Evolutionary conservation across 1,140 invertebrate species (phyloP).

Genomic region (Drosophila orosa): DNA sequence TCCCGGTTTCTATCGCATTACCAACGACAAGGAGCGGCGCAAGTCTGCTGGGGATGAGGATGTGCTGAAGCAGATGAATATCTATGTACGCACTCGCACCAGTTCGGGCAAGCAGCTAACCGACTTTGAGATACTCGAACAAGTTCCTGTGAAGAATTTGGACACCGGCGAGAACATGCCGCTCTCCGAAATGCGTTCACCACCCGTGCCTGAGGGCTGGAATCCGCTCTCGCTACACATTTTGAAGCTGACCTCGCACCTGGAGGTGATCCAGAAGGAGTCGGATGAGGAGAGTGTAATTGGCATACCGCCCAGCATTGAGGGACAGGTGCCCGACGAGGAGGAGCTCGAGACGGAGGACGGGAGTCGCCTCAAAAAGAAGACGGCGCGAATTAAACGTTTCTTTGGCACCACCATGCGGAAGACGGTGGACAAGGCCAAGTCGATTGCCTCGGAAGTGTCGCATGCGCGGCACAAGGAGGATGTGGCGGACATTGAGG

Average conservation of each 20-base stretch:
- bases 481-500: slow-evolving; percentile 92
- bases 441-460: slow-evolving; percentile 94
- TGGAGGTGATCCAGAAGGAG: slow-evolving; percentile 85
- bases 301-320: slow-evolving; percentile 88
- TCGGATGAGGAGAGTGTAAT: slow-evolving; percentile 94
- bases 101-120: slow-evolving; percentile 93
- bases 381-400: slow-evolving; percentile 90
- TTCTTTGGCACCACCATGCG: slow-evolving; percentile 94
- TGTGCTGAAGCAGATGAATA: slow-evolving; percentile 88
- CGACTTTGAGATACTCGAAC: slow-evolving; percentile 95
- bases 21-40: slow-evolving; percentile 87
- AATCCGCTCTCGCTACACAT: slow-evolving; percentile 96
- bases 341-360: slow-evolving; percentile 84
- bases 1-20: slow-evolving; percentile 66
- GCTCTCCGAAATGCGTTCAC: slow-evolving; percentile 81
- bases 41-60: slow-evolving; percentile 91
- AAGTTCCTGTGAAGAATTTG: slow-evolving; percentile 96
- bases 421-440: slow-evolving; percentile 95
- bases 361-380: slow-evolving; percentile 84
- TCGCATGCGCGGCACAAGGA: slow-evolving; percentile 93
- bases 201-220: slow-evolving; percentile 83
- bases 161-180: slow-evolving; percentile 90
- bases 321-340: slow-evolving; percentile 86
- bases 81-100: slow-evolving; percentile 92
- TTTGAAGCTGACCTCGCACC: slow-evolving; percentile 89